phyloP scores from a whole-genome alignment of 2,888 invertebrate genomes.

The Galerucella calmariensis region DNA sequence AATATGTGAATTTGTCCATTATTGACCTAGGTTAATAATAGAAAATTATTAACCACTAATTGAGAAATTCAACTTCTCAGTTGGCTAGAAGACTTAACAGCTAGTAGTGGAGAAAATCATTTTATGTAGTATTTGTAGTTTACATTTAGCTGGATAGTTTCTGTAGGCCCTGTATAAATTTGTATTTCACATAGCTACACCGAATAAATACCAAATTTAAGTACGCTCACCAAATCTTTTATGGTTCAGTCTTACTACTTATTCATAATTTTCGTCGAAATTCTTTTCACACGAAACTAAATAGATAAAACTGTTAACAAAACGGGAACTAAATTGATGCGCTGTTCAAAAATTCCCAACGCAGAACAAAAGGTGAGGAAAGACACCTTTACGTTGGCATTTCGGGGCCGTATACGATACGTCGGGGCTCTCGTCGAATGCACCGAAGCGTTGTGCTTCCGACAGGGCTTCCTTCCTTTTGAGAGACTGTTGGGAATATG shows the following conservation, averaged over 20 bases:
- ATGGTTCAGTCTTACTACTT: too few relatives aligned
- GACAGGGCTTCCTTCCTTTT: slow-evolving; percentile 10
- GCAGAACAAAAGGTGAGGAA: slow-evolving; percentile 3
- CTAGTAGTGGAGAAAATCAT: too few relatives aligned
- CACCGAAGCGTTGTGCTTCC: slow-evolving; percentile 5
- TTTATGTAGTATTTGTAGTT: too few relatives aligned
- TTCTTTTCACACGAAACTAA: neutral
- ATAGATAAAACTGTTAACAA: slow-evolving; percentile 4
- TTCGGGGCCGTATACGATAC: slow-evolving; percentile 1
- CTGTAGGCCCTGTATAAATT: too few relatives aligned
- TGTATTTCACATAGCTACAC: too few relatives aligned
- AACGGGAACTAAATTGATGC: slow-evolving; percentile 10
- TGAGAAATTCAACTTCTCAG: too few relatives aligned
- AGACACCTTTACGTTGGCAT: neutral
- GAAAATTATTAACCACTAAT: too few relatives aligned
- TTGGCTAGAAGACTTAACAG: too few relatives aligned
- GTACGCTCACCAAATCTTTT: neutral
- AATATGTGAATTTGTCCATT: too few relatives aligned
- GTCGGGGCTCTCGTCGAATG: neutral
- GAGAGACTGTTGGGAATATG: slow-evolving; percentile 8
- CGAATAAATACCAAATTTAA: too few relatives aligned
- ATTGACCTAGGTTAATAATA: too few relatives aligned
- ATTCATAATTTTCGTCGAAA: neutral
- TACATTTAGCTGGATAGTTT: too few relatives aligned
- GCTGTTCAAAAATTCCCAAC: slow-evolving; percentile 5